phyloP scores from a whole-genome alignment of 2,113 vertebrate species.

The Platichthys stellatus region DNA sequence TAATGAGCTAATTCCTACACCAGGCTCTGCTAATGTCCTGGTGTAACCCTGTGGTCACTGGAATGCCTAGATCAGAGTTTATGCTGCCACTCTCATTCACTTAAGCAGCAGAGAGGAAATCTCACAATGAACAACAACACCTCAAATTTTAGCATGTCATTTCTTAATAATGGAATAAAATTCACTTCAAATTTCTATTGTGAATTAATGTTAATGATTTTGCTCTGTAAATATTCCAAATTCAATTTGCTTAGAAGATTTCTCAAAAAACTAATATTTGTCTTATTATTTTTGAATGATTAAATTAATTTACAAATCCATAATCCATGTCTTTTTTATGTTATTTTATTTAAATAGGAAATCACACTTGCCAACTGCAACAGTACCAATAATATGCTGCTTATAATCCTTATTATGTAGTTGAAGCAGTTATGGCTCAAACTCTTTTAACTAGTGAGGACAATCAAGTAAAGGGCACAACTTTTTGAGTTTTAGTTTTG shows the following conservation, averaged over 20 bases:
- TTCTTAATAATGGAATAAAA: not conserved
- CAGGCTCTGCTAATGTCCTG: slow-evolving; percentile 80
- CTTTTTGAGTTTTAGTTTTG: too few relatives aligned
- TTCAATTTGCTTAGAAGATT: not conserved
- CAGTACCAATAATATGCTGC: not conserved
- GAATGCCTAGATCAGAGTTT: slow-evolving; percentile 65
- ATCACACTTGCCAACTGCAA: not conserved
- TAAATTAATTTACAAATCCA: too few relatives aligned
- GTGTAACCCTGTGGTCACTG: slow-evolving; percentile 76
- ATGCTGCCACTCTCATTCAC: slow-evolving; percentile 56
- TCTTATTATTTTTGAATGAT: not conserved
- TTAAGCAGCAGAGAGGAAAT: slow-evolving; percentile 24
- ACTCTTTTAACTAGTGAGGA: not conserved
- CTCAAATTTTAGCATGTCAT: slow-evolving; percentile 24
- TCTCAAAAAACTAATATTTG: too few relatives aligned
- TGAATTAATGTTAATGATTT: not conserved
- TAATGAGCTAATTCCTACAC: slow-evolving; percentile 84
- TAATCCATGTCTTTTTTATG: not conserved
- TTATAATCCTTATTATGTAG: not conserved
- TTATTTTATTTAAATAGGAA: not conserved
- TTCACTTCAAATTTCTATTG: not conserved
- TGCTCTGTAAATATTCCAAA: not conserved
- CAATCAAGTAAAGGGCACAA: not conserved
- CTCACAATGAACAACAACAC: slow-evolving; percentile 17
- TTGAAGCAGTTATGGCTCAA: not conserved